phyloP scores from a whole-genome alignment of 1,140 invertebrate genomes.

The Zaprionus camerounensis region DNA sequence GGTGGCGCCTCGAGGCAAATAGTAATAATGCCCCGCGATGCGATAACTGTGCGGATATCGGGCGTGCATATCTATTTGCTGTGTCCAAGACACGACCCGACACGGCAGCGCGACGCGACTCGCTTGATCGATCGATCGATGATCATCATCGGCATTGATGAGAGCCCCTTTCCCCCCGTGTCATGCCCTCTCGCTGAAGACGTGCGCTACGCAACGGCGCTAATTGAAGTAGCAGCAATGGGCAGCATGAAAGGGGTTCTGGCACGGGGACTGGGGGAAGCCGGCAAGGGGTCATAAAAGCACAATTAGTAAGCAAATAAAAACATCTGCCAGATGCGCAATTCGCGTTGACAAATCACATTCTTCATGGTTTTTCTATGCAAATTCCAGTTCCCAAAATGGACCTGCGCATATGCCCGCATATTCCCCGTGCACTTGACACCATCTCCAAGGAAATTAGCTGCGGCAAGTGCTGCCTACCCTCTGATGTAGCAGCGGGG shows the following conservation, averaged over 20 bases:
- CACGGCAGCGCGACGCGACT: slow-evolving; percentile 8
- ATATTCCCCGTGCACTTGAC: slow-evolving; percentile 53
- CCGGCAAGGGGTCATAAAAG: slow-evolving; percentile 28
- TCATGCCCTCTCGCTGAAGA: background rate
- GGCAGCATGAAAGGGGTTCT: slow-evolving; percentile 4
- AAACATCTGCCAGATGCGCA: slow-evolving; percentile 61
- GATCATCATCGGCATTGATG: slow-evolving; percentile 22
- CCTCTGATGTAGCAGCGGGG: background rate
- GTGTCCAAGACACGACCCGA: slow-evolving; percentile 36
- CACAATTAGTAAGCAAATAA: slow-evolving; percentile 59
- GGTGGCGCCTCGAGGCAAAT: slow-evolving; percentile 76
- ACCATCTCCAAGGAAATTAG: slow-evolving; percentile 72
- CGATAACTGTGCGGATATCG: slow-evolving; percentile 27
- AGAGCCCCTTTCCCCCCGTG: background rate
- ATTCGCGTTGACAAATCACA: slow-evolving; percentile 43
- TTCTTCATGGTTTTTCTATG: slow-evolving; percentile 78
- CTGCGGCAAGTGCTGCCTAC: slow-evolving; percentile 56
- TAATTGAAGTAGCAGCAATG: slow-evolving; percentile 2
- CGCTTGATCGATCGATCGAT: slow-evolving; percentile 62
- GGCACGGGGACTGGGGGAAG: background rate
- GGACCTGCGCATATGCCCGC: slow-evolving; percentile 58
- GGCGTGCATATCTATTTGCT: slow-evolving; percentile 35
- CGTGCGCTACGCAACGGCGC: background rate
- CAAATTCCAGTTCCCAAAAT: slow-evolving; percentile 49
- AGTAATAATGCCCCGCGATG: slow-evolving; percentile 41